A percentile compares a stretch with the other conserved stretches of the same genome.
Evolutionary conservation across 2,113 vertebrate species (phyloP).

Genomic region (Pelodiscus sinensis): DNA sequence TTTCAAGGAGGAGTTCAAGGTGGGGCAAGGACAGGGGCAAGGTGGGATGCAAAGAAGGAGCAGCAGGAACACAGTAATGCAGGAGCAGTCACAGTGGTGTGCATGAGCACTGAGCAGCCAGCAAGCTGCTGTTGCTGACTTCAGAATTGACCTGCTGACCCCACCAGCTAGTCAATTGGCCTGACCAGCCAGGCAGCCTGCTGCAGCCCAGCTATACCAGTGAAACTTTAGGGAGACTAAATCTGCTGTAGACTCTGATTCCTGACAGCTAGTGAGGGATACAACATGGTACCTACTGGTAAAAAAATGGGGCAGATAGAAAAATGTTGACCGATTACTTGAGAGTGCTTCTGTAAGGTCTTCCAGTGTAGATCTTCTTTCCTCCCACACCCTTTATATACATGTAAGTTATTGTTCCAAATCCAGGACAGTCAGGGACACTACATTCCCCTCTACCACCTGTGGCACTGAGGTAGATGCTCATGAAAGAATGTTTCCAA

Average conservation of each 20-base stretch:
- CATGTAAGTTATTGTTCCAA: rapidly evolving
- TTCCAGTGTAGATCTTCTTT: background rate
- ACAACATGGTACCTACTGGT: constrained; percentile 35
- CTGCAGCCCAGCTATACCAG: background rate
- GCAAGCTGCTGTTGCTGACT: no score
- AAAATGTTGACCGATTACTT: background rate
- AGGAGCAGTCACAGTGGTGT: background rate
- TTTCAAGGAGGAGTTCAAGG: background rate
- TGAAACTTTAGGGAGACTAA: background rate
- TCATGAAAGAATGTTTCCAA: background rate
- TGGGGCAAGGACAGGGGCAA: background rate
- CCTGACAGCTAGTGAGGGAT: constrained; percentile 23
- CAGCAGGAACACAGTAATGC: background rate
- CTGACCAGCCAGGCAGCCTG: background rate
- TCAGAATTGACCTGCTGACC: background rate
- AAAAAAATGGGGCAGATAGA: constrained; percentile 5
- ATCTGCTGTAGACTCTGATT: background rate
- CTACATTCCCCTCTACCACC: background rate
- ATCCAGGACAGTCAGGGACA: background rate
- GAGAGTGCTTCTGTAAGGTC: rapidly evolving
- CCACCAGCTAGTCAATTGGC: background rate
- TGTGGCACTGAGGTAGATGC: background rate
- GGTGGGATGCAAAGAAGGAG: background rate
- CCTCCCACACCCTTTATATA: background rate
- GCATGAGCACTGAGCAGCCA: no score